Evolutionary conservation across 2,888 invertebrate species (phyloP).

Genomic region (Pseudococcus jackbeardsleyi): DNA sequence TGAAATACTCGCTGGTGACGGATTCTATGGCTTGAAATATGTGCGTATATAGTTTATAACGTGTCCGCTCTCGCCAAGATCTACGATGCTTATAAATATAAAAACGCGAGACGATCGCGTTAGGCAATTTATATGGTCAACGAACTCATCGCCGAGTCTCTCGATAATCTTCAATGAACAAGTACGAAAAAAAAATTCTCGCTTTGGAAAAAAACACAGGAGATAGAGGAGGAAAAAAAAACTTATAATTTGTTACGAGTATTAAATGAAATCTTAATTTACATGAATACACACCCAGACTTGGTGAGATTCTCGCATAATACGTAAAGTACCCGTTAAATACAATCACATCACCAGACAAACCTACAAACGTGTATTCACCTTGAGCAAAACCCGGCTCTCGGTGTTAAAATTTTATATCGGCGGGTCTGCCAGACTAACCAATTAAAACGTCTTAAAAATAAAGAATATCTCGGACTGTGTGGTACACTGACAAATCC

Average conservation of each 20-base stretch:
- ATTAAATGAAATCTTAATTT: constrained; percentile 55
- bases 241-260: constrained; percentile 43
- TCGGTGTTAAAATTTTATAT: constrained; percentile 3
- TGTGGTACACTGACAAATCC: background rate
- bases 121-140: constrained; percentile 49
- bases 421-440: background rate
- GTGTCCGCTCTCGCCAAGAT: background rate
- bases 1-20: constrained; percentile 25
- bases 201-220: no score
- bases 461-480: background rate
- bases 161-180: constrained; percentile 32
- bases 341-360: constrained; percentile 46
- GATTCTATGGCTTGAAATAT: background rate
- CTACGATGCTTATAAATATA: constrained; percentile 43
- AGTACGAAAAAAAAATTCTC: background rate
- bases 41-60: background rate
- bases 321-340: constrained; percentile 55
- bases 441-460: constrained; percentile 40
- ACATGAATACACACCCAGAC: constrained; percentile 53
- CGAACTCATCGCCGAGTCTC: background rate
- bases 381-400: constrained; percentile 14
- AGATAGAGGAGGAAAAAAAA: background rate
- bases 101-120: constrained; percentile 48
- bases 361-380: constrained; percentile 54
- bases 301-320: constrained; percentile 43